A percentile compares a stretch with the other conserved stretches of the same genome.
phyloP scores from a whole-genome alignment of 2,797 vertebrate genomes.

The Sebastes ruberrimus region DNA sequence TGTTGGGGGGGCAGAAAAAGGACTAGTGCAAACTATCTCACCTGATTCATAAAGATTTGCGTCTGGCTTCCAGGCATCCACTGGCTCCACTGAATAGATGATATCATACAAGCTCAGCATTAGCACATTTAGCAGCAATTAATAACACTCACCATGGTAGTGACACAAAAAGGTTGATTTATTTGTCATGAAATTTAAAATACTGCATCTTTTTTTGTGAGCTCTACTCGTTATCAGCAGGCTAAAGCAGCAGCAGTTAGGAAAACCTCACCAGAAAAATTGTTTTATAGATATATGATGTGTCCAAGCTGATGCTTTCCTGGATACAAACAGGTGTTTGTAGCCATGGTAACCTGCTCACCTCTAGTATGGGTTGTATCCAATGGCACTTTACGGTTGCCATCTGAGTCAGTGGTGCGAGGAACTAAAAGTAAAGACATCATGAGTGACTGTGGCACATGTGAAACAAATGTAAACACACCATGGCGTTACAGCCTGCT shows the following conservation, averaged over 20 bases:
- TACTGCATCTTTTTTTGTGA: background rate
- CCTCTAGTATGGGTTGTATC: slow-evolving; percentile 75
- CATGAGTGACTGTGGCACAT: slow-evolving; percentile 17
- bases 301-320: background rate
- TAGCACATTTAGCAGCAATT: slow-evolving; percentile 38
- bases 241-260: background rate
- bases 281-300: background rate
- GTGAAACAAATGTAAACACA: slow-evolving; percentile 23
- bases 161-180: background rate
- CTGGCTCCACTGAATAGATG: slow-evolving; percentile 77
- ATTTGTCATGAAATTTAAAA: background rate
- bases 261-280: background rate
- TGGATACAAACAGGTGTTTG: slow-evolving; percentile 9
- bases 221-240: background rate
- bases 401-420: slow-evolving; percentile 69
- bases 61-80: slow-evolving; percentile 85
- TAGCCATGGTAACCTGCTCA: slow-evolving; percentile 52
- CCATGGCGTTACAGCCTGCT: background rate
- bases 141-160: slow-evolving; percentile 2
- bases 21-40: slow-evolving; percentile 65
- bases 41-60: slow-evolving; percentile 86
- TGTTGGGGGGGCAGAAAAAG: background rate
- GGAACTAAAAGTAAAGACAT: slow-evolving; percentile 70
- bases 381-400: slow-evolving; percentile 59
- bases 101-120: slow-evolving; percentile 58